Evolutionary conservation across 92 coral and sea anemone genomes (phyloP), one percentile per base, ranked within the genome.

Genomic region (Parazoanthus atlanticus): DNA sequence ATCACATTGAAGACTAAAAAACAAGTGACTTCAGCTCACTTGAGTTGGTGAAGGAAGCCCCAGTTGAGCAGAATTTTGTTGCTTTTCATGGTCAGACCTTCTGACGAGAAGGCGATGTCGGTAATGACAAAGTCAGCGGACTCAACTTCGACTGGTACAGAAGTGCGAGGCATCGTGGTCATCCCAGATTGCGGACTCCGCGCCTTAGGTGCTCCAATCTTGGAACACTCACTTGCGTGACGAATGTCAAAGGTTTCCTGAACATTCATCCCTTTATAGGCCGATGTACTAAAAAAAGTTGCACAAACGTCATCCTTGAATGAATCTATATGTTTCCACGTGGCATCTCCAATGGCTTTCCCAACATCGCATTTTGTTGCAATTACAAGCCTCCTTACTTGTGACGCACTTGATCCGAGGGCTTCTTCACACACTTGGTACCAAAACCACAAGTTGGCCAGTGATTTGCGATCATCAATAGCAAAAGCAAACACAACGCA

Each of bases 361-460:
- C 19, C 19, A n/a, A 3, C 25, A 5, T 83, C 86, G 38, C 77
- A 83, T 30, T 83, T 83, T n/a, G 86, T 83, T 65, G 86, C 86
- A 83, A 83, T 67, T 26, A 83, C 36, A 5, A 83, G 13, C n/a
- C 77, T 83, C 40, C 23, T 69, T 10, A 23, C 49, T 8, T 3
- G 26, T n/a, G 86, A 83, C 12, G 26, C 56, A 17, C 65, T 67
- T 16, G 65, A 30, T 15, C 77, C 77, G 3, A 34, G 34, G 2
- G 75, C 52, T 15, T 83, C 75, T 65, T 83, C 86, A 30, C 47
- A 83, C 7, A 83, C 58, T 83, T 34, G 76, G 32, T 41, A 41
- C 86, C 86, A 83, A 26, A 66, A 83, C 86, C 86, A 69, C 64
- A 83, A 28, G 49, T 83, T 83, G 34, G 86, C 77, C 23, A 83